Conservation (phyloP, 2,797 vertebrate species). For the Poecilia velifera region DNA sequence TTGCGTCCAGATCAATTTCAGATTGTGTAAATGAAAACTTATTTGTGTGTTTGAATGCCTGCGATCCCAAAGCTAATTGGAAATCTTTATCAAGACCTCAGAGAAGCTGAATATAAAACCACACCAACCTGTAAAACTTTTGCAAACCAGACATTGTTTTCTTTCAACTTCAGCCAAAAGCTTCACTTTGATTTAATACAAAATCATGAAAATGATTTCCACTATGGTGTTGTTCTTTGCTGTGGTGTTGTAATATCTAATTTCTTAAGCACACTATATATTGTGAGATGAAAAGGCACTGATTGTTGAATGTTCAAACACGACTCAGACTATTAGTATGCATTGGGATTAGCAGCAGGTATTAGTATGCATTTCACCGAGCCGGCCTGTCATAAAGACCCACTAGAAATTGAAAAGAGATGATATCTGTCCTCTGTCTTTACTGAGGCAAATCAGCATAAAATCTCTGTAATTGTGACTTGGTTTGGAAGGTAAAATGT, state of each 20-base stretch:
- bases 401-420: constrained; percentile 54
- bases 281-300: constrained; percentile 28
- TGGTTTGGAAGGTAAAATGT: constrained; percentile 67
- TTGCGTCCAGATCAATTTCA: neutral
- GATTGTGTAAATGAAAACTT: neutral
- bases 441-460: constrained; percentile 27
- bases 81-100: neutral
- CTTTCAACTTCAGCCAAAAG: neutral
- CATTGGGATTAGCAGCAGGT: constrained; percentile 40
- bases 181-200: neutral
- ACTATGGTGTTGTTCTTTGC: constrained; percentile 4
- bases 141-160: neutral
- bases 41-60: neutral
- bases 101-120: neutral
- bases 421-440: constrained; percentile 12
- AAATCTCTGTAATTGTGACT: constrained; percentile 62
- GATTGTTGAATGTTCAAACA: constrained; percentile 33
- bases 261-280: constrained; percentile 22
- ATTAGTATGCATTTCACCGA: constrained; percentile 54
- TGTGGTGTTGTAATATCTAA: neutral
- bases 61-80: neutral
- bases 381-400: constrained; percentile 44
- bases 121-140: neutral
- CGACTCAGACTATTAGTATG: constrained; percentile 51
- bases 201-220: neutral